These are phyloP conservation scores for Pasiphila rectangulata DNA, from an alignment of 2,888 invertebrate genomes.

Conservation along the genomic window DNA sequence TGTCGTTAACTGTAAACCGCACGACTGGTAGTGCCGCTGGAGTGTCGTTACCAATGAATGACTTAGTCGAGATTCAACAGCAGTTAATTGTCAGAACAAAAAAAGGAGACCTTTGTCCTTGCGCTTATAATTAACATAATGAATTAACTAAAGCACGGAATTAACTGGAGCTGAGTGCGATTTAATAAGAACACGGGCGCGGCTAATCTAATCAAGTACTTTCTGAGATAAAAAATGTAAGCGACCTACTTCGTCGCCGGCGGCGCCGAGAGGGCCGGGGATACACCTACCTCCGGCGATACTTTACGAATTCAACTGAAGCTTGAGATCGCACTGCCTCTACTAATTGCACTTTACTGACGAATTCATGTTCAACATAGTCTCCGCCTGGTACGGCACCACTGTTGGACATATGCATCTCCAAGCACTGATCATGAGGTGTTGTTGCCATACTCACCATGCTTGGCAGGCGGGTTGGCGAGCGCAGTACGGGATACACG, in stretches of 20 bases:
- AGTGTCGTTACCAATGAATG: not conserved
- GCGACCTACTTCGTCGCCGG: slow-evolving; percentile 4
- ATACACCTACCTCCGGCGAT: not conserved
- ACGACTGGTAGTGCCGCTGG: not conserved
- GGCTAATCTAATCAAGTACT: slow-evolving; percentile 31
- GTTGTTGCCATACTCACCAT: no score
- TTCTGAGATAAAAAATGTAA: slow-evolving; percentile 22
- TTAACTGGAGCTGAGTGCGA: slow-evolving; percentile 32
- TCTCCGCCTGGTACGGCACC: no score
- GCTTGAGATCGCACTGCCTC: slow-evolving; percentile 9
- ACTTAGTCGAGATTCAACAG: slow-evolving; percentile 21
- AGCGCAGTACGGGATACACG: no score
- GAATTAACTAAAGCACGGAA: slow-evolving; percentile 34
- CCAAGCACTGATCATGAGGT: no score
- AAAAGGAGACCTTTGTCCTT: slow-evolving; percentile 33
- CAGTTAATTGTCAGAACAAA: slow-evolving; percentile 28
- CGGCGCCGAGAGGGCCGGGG: not conserved
- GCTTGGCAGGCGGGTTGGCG: no score
- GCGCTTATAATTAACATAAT: slow-evolving; percentile 41
- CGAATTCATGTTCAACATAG: slow-evolving; percentile 6
- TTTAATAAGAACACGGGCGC: slow-evolving; percentile 30
- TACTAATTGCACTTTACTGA: slow-evolving; percentile 13
- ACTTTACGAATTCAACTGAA: slow-evolving; percentile 9
- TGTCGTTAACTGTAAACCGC: no score
- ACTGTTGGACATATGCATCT: no score